Conservation (phyloP, 2,113 vertebrate species). For the Anguilla rostrata region DNA sequence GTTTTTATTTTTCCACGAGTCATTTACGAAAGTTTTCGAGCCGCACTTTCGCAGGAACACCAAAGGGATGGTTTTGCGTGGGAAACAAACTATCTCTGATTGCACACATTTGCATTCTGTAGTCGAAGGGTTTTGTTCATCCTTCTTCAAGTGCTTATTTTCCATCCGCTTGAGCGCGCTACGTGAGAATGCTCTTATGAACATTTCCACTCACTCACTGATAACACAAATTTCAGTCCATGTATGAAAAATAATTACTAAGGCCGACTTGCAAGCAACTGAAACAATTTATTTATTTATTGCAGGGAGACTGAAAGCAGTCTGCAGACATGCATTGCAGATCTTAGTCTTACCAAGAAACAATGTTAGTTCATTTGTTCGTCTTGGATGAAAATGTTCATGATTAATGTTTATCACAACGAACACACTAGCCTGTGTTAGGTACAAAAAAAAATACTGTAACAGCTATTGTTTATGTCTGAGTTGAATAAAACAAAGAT, state of each 20-base stretch:
- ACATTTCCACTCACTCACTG: not conserved
- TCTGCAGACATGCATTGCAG: no score
- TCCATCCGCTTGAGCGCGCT: not conserved
- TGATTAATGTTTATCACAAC: no score
- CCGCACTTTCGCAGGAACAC: not conserved
- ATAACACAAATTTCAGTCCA: not conserved
- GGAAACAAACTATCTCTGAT: not conserved
- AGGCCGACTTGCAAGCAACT: not conserved
- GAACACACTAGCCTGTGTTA: no score
- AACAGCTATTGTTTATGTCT: no score
- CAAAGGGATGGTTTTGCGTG: not conserved
- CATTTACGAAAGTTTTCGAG: not conserved
- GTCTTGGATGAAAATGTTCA: no score
- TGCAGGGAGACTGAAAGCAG: not conserved
- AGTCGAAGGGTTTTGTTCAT: not conserved
- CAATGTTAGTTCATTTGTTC: no score
- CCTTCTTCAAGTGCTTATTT: not conserved
- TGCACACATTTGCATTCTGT: not conserved
- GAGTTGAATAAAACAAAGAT: no score
- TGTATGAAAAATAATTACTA: not conserved
- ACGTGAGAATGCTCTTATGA: not conserved
- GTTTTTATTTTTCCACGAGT: not conserved
- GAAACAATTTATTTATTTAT: no score
- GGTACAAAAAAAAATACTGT: no score
- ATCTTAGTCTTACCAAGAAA: no score